phyloP scores from a whole-genome alignment of 2,113 vertebrate genomes.

The Oplegnathus fasciatus region DNA sequence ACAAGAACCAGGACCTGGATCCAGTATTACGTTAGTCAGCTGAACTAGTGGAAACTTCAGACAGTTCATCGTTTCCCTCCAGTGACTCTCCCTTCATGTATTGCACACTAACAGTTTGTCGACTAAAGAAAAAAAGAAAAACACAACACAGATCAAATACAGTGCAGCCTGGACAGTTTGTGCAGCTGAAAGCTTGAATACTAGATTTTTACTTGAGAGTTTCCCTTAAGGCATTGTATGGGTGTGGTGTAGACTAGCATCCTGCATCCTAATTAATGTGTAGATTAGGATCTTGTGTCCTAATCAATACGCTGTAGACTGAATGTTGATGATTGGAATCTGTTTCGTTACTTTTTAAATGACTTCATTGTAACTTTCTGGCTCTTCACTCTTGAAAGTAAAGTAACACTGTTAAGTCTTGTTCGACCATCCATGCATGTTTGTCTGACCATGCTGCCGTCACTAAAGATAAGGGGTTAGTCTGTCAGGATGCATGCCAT shows the following conservation, averaged over 20 bases:
- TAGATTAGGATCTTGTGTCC: neutral
- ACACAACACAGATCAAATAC: constrained; percentile 15
- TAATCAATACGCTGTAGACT: neutral
- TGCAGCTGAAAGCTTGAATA: constrained; percentile 61
- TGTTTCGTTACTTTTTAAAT: neutral
- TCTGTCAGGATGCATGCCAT: constrained; percentile 63
- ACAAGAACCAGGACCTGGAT: neutral
- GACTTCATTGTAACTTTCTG: neutral
- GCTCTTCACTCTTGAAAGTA: constrained; percentile 25
- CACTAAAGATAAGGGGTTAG: constrained; percentile 3
- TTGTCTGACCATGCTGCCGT: constrained; percentile 62
- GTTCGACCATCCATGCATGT: constrained; percentile 47
- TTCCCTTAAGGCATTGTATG: constrained; percentile 70
- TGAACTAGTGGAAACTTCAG: too few species aligned
- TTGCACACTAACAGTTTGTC: constrained; percentile 23
- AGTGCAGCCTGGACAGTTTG: constrained; percentile 54
- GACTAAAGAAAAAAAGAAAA: constrained; percentile 10
- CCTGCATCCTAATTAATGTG: constrained; percentile 8
- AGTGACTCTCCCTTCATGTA: neutral
- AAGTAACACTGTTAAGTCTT: constrained; percentile 62
- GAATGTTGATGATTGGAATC: neutral
- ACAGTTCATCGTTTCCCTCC: neutral
- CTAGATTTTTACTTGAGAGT: constrained; percentile 34
- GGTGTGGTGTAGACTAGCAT: constrained; percentile 8
- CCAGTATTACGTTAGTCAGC: neutral